Evolutionary conservation across 2,888 invertebrate species (phyloP).

Genomic region (Euclidia mi): DNA sequence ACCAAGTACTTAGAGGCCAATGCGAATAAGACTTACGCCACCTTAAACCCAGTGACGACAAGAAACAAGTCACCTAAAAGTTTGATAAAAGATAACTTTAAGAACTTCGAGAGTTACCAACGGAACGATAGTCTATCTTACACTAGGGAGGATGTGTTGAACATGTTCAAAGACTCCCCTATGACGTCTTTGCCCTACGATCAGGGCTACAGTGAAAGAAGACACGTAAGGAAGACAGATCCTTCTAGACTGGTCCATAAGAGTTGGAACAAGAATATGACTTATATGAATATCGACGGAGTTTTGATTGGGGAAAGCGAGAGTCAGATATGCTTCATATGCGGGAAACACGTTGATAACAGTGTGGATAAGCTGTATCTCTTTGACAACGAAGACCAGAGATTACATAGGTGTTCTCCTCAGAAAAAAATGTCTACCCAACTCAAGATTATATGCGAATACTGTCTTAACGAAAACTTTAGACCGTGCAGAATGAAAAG

Average conservation of each 20-base stretch:
- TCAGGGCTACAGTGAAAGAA: constrained; percentile 69
- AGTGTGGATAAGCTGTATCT: constrained; percentile 77
- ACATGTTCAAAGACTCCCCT: constrained; percentile 86
- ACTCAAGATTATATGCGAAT: constrained; percentile 81
- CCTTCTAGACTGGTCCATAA: constrained; percentile 78
- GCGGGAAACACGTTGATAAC: constrained; percentile 73
- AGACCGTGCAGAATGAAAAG: constrained; percentile 76
- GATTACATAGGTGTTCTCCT: constrained; percentile 76
- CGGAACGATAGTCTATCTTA: constrained; percentile 68
- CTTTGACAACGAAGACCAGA: constrained; percentile 85
- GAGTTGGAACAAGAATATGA: constrained; percentile 64
- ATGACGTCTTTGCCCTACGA: constrained; percentile 78
- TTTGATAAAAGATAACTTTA: constrained; percentile 68
- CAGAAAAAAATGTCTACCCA: constrained; percentile 76
- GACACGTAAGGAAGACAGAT: constrained; percentile 82
- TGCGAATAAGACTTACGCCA: constrained; percentile 70
- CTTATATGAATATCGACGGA: constrained; percentile 71
- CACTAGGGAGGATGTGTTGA: constrained; percentile 81
- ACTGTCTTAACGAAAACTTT: constrained; percentile 78
- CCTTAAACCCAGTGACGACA: constrained; percentile 66
- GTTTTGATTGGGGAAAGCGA: constrained; percentile 70
- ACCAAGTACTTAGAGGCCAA: constrained; percentile 77
- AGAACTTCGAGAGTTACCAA: constrained; percentile 52
- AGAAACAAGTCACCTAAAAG: constrained; percentile 77
- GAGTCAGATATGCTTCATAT: constrained; percentile 80